phyloP scores from a whole-genome alignment of 2,113 vertebrate species.

The Uria lomvia region DNA sequence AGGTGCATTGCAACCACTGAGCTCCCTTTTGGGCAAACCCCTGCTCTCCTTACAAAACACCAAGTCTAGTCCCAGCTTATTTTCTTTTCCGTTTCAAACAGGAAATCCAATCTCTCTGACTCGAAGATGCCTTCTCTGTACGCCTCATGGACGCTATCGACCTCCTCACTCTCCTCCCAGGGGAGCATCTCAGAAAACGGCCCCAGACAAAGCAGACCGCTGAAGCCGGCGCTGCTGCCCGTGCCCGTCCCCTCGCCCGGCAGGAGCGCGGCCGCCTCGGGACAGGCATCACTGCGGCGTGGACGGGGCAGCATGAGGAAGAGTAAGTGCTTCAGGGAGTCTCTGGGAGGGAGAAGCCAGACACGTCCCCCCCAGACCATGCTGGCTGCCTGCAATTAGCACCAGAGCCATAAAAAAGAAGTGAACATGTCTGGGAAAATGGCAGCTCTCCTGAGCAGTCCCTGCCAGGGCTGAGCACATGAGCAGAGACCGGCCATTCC shows the following conservation, averaged over 20 bases:
- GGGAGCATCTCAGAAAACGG: conserved; percentile 66
- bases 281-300: conserved; percentile 56
- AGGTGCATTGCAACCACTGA: fast-evolving
- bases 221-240: conserved; percentile 68
- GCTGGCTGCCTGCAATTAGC: background rate
- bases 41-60: background rate
- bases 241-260: conserved; percentile 43
- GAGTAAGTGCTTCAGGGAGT: conserved; percentile 60
- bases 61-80: background rate
- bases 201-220: conserved; percentile 43
- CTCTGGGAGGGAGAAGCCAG: background rate
- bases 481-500: background rate
- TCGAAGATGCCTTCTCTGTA: conserved; percentile 67
- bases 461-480: background rate
- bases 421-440: fast-evolving
- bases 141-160: conserved; percentile 72
- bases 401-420: background rate
- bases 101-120: conserved; percentile 67
- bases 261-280: background rate
- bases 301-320: conserved; percentile 70
- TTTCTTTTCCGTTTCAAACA: background rate
- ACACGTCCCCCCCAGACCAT: fast-evolving
- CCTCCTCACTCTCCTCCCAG: conserved; percentile 76
- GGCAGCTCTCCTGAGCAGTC: background rate
- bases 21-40: background rate